These are phyloP conservation scores for Neodiprion pinetum DNA, from an alignment of 1,140 invertebrate species.

Conservation along the genomic window DNA sequence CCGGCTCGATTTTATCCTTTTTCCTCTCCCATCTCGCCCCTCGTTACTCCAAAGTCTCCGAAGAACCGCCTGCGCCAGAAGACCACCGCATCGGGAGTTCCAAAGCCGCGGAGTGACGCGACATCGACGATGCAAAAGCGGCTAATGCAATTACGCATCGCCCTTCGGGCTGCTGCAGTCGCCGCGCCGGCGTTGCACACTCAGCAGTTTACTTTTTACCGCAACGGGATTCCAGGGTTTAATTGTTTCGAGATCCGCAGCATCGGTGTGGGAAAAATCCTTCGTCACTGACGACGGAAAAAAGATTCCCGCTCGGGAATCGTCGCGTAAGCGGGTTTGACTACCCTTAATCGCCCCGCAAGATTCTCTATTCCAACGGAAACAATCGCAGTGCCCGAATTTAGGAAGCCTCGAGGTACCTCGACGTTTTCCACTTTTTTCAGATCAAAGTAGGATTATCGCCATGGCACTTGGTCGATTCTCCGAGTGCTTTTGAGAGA, in stretches of 20 bases:
- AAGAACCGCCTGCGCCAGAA: background rate
- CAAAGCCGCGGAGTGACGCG: background rate
- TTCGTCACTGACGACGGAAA: background rate
- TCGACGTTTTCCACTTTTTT: no score
- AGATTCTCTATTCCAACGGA: background rate
- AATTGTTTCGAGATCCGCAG: background rate
- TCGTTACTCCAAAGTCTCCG: constrained; percentile 8
- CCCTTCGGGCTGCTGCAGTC: background rate
- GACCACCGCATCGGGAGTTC: background rate
- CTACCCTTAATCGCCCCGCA: background rate
- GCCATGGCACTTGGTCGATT: no score
- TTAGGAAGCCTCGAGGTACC: no score
- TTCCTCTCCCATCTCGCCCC: constrained; percentile 14
- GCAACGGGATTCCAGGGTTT: background rate
- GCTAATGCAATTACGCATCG: constrained; percentile 2
- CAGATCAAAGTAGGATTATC: no score
- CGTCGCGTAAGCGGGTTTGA: background rate
- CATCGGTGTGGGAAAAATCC: background rate
- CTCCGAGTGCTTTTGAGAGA: no score
- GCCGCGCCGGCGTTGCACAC: background rate
- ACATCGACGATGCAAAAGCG: background rate
- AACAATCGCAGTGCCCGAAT: background rate
- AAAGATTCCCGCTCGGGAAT: background rate
- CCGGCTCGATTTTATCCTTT: constrained; percentile 21
- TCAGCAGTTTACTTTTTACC: constrained; percentile 7